A percentile compares a stretch with the other conserved stretches of the same genome.
These are phyloP conservation scores for Gandaritis pyraliata DNA, from an alignment of 2,888 invertebrate species.

Conservation along the genomic window DNA sequence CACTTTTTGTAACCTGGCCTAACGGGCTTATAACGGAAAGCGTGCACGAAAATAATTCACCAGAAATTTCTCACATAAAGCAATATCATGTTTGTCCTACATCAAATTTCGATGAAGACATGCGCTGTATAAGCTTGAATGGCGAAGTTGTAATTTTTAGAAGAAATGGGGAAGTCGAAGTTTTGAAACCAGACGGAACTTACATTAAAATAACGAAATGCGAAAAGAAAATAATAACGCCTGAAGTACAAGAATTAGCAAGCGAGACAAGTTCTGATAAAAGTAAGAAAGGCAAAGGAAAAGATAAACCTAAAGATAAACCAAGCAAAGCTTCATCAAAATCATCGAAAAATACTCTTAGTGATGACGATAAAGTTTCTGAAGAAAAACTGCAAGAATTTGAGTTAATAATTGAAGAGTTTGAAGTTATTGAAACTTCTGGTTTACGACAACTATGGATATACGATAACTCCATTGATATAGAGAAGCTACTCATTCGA, in stretches of 20 bases:
- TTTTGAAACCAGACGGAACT: constrained; percentile 66
- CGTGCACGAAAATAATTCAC: constrained; percentile 63
- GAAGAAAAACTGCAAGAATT: constrained; percentile 49
- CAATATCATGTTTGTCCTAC: constrained; percentile 57
- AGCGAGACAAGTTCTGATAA: constrained; percentile 57
- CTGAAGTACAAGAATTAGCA: constrained; percentile 41
- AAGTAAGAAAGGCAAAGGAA: constrained; percentile 59
- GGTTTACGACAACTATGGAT: constrained; percentile 67
- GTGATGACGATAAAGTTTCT: constrained; percentile 44
- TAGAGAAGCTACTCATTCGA: constrained; percentile 67
- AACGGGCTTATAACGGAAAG: constrained; percentile 74
- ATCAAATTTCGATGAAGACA: constrained; percentile 59
- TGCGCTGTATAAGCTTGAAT: constrained; percentile 70
- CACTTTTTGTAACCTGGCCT: constrained; percentile 71
- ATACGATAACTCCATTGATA: constrained; percentile 49
- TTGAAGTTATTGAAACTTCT: constrained; percentile 63
- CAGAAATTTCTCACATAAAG: constrained; percentile 68
- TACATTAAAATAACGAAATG: constrained; percentile 65
- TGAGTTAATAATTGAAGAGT: constrained; percentile 67
- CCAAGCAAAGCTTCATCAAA: constrained; percentile 54
- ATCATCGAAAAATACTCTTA: constrained; percentile 50
- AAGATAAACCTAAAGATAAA: constrained; percentile 56
- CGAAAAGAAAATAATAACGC: constrained; percentile 49
- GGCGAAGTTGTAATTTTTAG: constrained; percentile 75
- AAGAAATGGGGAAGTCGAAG: constrained; percentile 59